phyloP scores from a whole-genome alignment of 1,140 invertebrate species.

The Drosophila triauraria region DNA sequence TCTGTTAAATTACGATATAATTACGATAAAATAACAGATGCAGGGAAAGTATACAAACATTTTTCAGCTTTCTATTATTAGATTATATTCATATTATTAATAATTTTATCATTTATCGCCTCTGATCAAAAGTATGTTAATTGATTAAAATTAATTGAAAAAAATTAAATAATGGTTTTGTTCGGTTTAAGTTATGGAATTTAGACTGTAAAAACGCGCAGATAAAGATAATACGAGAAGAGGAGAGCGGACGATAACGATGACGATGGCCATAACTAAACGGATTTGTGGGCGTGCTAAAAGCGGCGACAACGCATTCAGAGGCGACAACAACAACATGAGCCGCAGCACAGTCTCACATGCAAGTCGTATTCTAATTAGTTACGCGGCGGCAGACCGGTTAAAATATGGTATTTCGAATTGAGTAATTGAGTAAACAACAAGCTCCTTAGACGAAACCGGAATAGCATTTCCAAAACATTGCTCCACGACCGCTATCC shows the following conservation, averaged over 20 bases:
- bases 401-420: conserved; percentile 34
- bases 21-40: no score
- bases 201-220: conserved; percentile 9
- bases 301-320: conserved; percentile 5
- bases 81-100: no score
- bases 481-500: conserved; percentile 20
- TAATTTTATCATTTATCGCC: neutral
- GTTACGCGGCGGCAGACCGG: conserved; percentile 45
- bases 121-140: neutral
- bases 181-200: neutral
- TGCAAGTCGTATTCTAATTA: conserved; percentile 41
- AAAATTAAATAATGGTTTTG: neutral
- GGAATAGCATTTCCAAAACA: conserved; percentile 25
- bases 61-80: no score
- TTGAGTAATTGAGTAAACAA: conserved; percentile 27
- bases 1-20: no score
- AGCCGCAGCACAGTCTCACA: neutral
- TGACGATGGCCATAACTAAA: conserved; percentile 41
- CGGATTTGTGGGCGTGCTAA: conserved; percentile 50
- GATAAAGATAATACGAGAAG: neutral
- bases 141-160: neutral
- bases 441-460: conserved; percentile 29
- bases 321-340: conserved; percentile 5
- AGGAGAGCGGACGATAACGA: conserved; percentile 6
- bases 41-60: no score